A percentile compares a stretch with the other conserved stretches of the same genome.
Conservation (phyloP, 2,113 vertebrate species). For the Apeltes quadracus region DNA sequence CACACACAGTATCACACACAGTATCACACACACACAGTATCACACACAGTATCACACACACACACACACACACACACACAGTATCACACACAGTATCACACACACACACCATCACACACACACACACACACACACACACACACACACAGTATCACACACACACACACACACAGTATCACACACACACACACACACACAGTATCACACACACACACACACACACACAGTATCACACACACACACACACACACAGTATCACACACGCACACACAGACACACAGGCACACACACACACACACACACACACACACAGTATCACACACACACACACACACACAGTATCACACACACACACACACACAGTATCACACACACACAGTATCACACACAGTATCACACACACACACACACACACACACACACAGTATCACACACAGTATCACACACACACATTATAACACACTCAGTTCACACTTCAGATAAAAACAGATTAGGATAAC, state of each 20-base stretch:
- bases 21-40: background rate
- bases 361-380: no score
- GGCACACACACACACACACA: background rate
- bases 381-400: no score
- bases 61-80: background rate
- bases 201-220: no score
- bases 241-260: background rate
- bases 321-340: background rate
- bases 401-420: no score
- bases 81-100: background rate
- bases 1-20: background rate
- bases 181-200: no score
- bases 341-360: slow-evolving; percentile 6
- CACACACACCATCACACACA: background rate
- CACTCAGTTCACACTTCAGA: slow-evolving; percentile 1
- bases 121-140: slow-evolving; percentile 1
- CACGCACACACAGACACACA: background rate
- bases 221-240: background rate
- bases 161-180: no score
- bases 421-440: no score
- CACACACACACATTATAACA: no score
- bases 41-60: background rate
- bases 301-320: background rate
- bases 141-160: background rate
- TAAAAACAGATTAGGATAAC: slow-evolving; percentile 26